These are phyloP conservation scores for Lithophane socia DNA, from an alignment of 2,888 invertebrate genomes.

Conservation along the genomic window DNA sequence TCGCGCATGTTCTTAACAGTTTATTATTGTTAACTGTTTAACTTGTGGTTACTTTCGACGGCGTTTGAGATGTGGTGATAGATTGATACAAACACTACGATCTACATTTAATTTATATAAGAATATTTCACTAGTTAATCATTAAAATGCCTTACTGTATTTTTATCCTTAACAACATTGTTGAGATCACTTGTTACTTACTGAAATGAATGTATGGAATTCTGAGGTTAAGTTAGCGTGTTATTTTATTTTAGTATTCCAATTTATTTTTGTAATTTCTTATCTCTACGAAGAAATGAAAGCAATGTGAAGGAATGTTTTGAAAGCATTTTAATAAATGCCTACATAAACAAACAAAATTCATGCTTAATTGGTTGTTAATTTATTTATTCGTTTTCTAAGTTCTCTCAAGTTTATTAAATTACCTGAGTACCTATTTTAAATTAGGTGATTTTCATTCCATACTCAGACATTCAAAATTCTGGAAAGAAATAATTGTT, in stretches of 20 bases:
- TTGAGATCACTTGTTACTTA: constrained; percentile 27
- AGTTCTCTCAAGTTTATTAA: background rate
- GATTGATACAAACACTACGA: background rate
- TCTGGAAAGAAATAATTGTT: background rate
- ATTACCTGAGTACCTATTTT: background rate
- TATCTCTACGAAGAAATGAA: background rate
- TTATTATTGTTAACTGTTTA: constrained; percentile 87
- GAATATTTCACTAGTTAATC: background rate
- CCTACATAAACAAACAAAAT: background rate
- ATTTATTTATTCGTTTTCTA: background rate
- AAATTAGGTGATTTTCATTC: background rate
- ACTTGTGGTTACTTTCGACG: constrained; percentile 44
- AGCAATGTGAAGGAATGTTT: constrained; percentile 2
- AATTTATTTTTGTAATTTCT: constrained; percentile 3
- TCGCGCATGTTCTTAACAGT: constrained; percentile 72
- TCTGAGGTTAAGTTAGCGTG: background rate
- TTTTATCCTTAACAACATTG: background rate
- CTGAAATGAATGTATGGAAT: constrained; percentile 19
- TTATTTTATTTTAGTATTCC: background rate
- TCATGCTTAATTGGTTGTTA: background rate
- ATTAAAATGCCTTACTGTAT: background rate
- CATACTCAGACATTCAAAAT: background rate
- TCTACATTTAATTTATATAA: background rate
- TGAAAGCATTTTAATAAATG: constrained; percentile 19
- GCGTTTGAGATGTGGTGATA: constrained; percentile 52